Percentiles rank a stretch among this genome's conserved stretches.
Conservation (phyloP, 2,888 invertebrate genomes). For the Tiliacea citrago region DNA sequence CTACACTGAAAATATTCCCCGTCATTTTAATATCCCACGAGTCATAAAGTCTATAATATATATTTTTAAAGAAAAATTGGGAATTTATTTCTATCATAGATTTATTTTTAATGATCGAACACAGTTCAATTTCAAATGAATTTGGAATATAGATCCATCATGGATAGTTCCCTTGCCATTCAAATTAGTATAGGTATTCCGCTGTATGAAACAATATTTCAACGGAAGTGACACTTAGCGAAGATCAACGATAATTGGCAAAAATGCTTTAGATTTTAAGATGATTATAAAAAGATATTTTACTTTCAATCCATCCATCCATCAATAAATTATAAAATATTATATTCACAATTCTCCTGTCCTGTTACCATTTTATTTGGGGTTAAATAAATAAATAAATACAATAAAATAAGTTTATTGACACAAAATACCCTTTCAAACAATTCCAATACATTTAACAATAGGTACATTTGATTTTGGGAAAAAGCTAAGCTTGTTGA, state of each 20-base stretch:
- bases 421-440: too few relatives aligned
- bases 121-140: background rate
- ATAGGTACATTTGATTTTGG: too few relatives aligned
- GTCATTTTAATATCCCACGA: background rate
- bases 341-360: too few relatives aligned
- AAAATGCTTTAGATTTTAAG: background rate
- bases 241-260: background rate
- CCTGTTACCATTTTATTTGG: too few relatives aligned
- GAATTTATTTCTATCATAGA: fast-evolving
- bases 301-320: background rate
- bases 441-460: too few relatives aligned
- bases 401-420: too few relatives aligned
- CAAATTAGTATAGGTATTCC: background rate
- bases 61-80: background rate
- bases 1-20: too few relatives aligned
- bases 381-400: too few relatives aligned
- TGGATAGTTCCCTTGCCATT: background rate
- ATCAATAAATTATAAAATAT: background rate
- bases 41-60: too few relatives aligned
- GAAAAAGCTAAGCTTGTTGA: too few relatives aligned
- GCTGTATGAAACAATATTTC: background rate
- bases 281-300: background rate
- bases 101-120: too few relatives aligned
- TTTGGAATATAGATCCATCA: background rate
- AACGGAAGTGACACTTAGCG: background rate